Percentiles rank a stretch among this genome's conserved stretches.
Conservation (phyloP, 2,888 invertebrate genomes). For the Lymantria dispar region DNA sequence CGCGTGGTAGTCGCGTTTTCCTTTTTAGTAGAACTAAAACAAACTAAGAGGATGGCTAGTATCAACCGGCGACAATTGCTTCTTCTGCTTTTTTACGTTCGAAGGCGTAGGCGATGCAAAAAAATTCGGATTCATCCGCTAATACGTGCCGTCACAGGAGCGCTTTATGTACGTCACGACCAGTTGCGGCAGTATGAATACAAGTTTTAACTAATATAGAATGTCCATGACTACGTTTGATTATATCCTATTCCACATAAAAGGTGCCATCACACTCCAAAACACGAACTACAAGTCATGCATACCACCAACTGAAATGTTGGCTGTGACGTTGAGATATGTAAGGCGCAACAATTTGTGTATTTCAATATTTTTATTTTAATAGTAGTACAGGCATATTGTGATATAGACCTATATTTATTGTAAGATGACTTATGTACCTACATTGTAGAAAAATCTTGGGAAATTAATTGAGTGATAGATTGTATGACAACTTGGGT, state of each 20-base stretch:
- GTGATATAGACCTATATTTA: neutral
- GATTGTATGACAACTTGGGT: slow-evolving; percentile 1
- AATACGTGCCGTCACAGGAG: slow-evolving; percentile 6
- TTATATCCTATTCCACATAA: slow-evolving; percentile 10
- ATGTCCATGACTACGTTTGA: slow-evolving; percentile 12
- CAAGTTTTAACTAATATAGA: slow-evolving; percentile 8
- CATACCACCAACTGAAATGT: slow-evolving; percentile 1
- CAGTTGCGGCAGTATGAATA: slow-evolving; percentile 7
- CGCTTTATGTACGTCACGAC: slow-evolving; percentile 10
- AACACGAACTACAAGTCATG: slow-evolving; percentile 8
- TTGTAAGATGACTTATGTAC: slow-evolving; percentile 1
- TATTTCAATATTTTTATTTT: slow-evolving; percentile 2
- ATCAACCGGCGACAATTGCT: slow-evolving; percentile 10
- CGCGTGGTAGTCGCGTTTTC: no score
- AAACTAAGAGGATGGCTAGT: neutral
- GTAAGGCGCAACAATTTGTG: neutral
- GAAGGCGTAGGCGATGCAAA: slow-evolving; percentile 10
- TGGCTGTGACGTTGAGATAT: neutral
- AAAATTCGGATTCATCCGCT: slow-evolving; percentile 6
- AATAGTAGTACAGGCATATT: neutral
- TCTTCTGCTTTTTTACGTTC: slow-evolving; percentile 11
- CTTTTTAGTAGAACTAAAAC: neutral
- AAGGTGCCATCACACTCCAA: slow-evolving; percentile 6
- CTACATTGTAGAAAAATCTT: slow-evolving; percentile 2
- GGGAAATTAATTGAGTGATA: slow-evolving; percentile 1